phyloP scores from a whole-genome alignment of 2,888 invertebrate genomes.

The Hymenopus coronatus region DNA sequence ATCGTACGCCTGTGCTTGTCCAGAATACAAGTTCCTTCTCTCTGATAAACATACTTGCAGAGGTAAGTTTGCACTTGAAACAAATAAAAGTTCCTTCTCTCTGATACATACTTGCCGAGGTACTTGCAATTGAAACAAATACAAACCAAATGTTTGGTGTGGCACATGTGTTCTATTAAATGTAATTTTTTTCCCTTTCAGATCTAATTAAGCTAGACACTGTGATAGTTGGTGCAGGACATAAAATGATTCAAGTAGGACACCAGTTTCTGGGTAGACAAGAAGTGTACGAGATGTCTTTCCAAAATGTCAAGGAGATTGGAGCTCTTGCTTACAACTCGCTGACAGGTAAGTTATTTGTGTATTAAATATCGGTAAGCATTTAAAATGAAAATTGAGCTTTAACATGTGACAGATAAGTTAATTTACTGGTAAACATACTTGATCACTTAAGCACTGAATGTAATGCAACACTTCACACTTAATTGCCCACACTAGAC shows the following conservation, averaged over 20 bases:
- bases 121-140: no score
- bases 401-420: no score
- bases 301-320: constrained; percentile 46
- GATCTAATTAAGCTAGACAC: constrained; percentile 49
- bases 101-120: no score
- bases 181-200: constrained; percentile 38
- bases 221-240: constrained; percentile 58
- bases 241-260: constrained; percentile 59
- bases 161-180: no score
- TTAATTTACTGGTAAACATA: no score
- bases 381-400: neutral
- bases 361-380: neutral
- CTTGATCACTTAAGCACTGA: no score
- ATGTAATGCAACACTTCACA: no score
- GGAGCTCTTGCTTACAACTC: constrained; percentile 68
- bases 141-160: no score
- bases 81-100: no score
- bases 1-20: constrained; percentile 69
- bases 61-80: constrained; percentile 43
- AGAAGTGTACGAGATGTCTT: constrained; percentile 45
- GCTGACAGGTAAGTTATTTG: constrained; percentile 47
- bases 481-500: no score
- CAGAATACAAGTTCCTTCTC: constrained; percentile 63
- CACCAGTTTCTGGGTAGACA: constrained; percentile 67
- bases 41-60: constrained; percentile 57